Evolutionary conservation across 2,888 invertebrate genomes (phyloP), one percentile per base, ranked within the genome.

Genomic region (Ichneumon xanthorius): DNA sequence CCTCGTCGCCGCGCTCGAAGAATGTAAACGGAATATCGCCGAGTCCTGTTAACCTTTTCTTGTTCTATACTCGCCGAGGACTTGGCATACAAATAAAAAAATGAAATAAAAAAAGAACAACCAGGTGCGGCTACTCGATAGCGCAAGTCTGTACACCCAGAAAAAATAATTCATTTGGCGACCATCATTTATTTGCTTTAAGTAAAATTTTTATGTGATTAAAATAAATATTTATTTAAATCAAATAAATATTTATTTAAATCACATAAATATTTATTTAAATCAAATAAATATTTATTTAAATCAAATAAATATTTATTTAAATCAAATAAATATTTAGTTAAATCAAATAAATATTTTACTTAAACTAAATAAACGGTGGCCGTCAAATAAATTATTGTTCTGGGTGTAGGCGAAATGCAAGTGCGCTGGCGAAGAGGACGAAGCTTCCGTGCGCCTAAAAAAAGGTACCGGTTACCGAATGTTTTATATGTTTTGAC

Each of bases 41-140:
- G 89, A 90, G 91, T 92, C 91, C 92, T 89, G 92, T 92, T 92
- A 91, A 91, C 92, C 91, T 92, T 91, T 92, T 87, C 90, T 90
- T 90, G 89, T 89, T 87, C 90, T 88, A 82, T 84, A 86, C 86
- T 73, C 86, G 86, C 82, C 86, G 86, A 78, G 67, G 73, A 45
- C 67, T 82, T 71, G 45, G 68, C 76, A 53, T 19, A 14, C 14
- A 2, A 26, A 22, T 40, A 26, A 45, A 68, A 65, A 88, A 67
- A 67, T 11, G 19, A 16, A 14, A 55, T 37, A 58, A 86, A 89
- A 88, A 87, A 58, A 58, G 11, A 58, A 58, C 22, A 22, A 26
- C 58, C 80, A 79, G 84, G 86, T 85, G 82, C 82, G 77, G 80
- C 71, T 53, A n/a, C 30, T 6, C 53, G 65, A 65, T 37, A 30